A percentile compares a stretch with the other conserved stretches of the same genome.
These are phyloP conservation scores for Leistus spinibarbis DNA, from an alignment of 2,888 invertebrate genomes.

Conservation along the genomic window DNA sequence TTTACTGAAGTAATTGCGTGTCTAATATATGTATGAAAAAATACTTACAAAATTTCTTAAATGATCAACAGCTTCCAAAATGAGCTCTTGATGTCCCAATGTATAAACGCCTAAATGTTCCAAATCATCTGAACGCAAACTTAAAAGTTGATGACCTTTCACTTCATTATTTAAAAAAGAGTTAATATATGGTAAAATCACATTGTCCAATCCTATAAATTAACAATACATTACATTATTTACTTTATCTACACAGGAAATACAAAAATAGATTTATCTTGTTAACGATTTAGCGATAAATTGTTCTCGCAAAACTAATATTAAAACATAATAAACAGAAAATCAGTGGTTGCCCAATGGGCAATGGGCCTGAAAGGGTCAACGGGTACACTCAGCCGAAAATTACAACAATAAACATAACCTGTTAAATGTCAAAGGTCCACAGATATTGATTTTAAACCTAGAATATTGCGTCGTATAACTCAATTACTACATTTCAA, in stretches of 20 bases:
- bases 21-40: conserved; percentile 32
- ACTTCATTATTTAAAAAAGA: conserved; percentile 81
- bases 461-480: conserved; percentile 11
- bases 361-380: not conserved
- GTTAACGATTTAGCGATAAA: not conserved
- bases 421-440: conserved; percentile 38
- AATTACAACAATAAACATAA: conserved; percentile 36
- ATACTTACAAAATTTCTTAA: conserved; percentile 82
- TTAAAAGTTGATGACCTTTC: conserved; percentile 80
- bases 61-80: conserved; percentile 91
- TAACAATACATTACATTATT: conserved; percentile 33
- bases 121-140: conserved; percentile 86
- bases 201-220: conserved; percentile 74
- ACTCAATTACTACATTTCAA: conserved; percentile 12
- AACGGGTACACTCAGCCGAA: not conserved
- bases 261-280: conserved; percentile 28
- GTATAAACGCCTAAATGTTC: conserved; percentile 83
- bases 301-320: conserved; percentile 41
- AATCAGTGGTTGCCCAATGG: too few relatives aligned
- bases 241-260: conserved; percentile 28
- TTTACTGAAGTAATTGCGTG: not conserved
- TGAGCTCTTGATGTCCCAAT: conserved; percentile 92
- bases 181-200: conserved; percentile 79
- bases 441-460: conserved; percentile 37
- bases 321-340: conserved; percentile 2